Evolutionary conservation across 2,888 invertebrate genomes (phyloP).

Genomic region (Pseudococcus longispinus): DNA sequence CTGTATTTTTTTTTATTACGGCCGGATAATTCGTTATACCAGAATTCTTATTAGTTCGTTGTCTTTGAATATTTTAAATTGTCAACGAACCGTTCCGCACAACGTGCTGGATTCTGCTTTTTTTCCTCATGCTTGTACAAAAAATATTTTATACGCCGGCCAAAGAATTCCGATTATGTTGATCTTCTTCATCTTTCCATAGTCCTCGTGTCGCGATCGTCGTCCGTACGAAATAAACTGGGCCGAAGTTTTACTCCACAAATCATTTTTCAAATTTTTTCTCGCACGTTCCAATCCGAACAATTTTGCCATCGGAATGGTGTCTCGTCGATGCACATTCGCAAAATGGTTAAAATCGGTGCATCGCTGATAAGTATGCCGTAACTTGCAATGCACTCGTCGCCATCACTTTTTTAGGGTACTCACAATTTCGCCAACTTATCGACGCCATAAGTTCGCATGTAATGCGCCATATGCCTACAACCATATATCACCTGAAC

Average conservation of each 20-base stretch:
- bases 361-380: neutral
- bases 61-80: constrained; percentile 51
- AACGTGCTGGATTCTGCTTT: neutral
- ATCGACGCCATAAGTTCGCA: neutral
- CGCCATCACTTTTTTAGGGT: neutral
- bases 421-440: neutral
- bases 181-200: neutral
- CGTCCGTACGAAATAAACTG: neutral
- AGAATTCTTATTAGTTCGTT: constrained; percentile 47
- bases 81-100: constrained; percentile 47
- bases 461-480: neutral
- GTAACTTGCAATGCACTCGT: neutral
- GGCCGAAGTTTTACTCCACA: neutral
- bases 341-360: neutral
- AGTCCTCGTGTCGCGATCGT: neutral
- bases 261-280: neutral
- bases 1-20: neutral
- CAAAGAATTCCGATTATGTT: constrained; percentile 1
- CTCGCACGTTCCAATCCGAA: neutral
- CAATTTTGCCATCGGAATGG: no score
- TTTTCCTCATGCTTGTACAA: neutral
- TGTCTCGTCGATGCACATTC: no score
- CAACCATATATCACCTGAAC: neutral
- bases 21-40: constrained; percentile 25
- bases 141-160: neutral